These are phyloP conservation scores for Alsophila aescularia DNA, from an alignment of 2,888 invertebrate species.

Conservation along the genomic window DNA sequence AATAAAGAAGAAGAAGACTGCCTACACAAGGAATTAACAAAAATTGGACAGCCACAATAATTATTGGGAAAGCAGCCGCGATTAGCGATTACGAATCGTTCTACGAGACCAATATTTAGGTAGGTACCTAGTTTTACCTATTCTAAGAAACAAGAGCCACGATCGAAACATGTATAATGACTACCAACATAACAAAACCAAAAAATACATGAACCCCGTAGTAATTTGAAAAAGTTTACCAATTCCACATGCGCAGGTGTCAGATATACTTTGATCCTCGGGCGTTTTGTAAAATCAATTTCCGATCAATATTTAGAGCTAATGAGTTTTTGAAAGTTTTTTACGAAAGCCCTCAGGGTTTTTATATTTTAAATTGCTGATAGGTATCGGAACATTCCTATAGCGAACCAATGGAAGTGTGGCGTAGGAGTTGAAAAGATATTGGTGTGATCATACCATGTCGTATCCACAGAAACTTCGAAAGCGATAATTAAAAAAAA, in stretches of 20 bases:
- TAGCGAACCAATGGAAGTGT: not conserved
- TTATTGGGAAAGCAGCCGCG: too few relatives aligned
- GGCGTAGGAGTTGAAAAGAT: not conserved
- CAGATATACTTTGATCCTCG: constrained; percentile 10
- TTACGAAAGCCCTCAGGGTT: constrained; percentile 32
- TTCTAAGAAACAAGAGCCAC: too few relatives aligned
- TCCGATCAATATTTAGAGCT: constrained; percentile 38
- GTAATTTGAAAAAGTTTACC: constrained; percentile 15
- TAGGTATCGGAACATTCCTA: constrained; percentile 9
- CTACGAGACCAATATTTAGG: too few relatives aligned
- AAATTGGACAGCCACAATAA: too few relatives aligned
- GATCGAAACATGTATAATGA: not conserved
- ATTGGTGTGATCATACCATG: too few relatives aligned
- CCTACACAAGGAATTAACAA: too few relatives aligned
- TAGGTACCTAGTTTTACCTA: too few relatives aligned
- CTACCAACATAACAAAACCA: not conserved
- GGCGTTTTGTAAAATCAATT: constrained; percentile 34
- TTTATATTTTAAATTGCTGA: constrained; percentile 30
- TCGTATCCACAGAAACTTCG: too few relatives aligned
- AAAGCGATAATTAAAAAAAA: too few relatives aligned
- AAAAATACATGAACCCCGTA: not conserved
- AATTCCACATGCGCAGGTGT: constrained; percentile 26
- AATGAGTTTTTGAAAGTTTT: constrained; percentile 37
- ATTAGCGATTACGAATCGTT: too few relatives aligned
- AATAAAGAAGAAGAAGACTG: too few relatives aligned